phyloP scores from a whole-genome alignment of 1,140 invertebrate species.

The Diprion similis region DNA sequence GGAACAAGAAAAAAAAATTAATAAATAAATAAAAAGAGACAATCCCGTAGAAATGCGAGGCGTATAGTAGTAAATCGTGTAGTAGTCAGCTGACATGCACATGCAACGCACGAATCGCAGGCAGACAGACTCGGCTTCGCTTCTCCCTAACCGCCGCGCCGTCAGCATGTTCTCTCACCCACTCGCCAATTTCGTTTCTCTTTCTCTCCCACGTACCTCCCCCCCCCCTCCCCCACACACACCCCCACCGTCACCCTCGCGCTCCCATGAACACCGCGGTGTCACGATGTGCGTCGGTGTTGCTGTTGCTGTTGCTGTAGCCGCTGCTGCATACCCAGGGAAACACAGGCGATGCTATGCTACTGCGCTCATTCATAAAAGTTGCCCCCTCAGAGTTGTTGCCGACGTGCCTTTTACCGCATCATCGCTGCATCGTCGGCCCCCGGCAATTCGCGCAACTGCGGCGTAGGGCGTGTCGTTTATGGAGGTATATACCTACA shows the following conservation, averaged over 20 bases:
- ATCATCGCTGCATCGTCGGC: no score
- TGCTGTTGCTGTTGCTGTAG: background rate
- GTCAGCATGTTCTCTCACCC: background rate
- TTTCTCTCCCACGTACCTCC: no score
- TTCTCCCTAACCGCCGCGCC: no score
- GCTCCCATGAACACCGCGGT: no score
- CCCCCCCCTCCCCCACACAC: no score
- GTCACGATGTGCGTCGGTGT: background rate
- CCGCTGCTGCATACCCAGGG: background rate
- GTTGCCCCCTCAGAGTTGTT: background rate
- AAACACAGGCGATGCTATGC: background rate
- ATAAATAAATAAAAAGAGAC: background rate
- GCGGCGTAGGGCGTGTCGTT: no score
- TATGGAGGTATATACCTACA: no score
- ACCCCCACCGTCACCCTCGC: no score
- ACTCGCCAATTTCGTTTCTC: no score
- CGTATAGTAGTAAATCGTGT: constrained; percentile 7
- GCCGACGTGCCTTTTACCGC: background rate
- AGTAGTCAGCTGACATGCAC: constrained; percentile 2
- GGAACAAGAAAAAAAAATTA: no score
- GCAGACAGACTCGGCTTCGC: no score
- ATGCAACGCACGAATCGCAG: background rate
- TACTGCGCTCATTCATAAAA: constrained; percentile 1
- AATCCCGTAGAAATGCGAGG: background rate
- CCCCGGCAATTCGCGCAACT: no score